A percentile compares a stretch with the other conserved stretches of the same genome.
Conservation (phyloP, 1,140 invertebrate genomes). For the Ostrea edulis region DNA sequence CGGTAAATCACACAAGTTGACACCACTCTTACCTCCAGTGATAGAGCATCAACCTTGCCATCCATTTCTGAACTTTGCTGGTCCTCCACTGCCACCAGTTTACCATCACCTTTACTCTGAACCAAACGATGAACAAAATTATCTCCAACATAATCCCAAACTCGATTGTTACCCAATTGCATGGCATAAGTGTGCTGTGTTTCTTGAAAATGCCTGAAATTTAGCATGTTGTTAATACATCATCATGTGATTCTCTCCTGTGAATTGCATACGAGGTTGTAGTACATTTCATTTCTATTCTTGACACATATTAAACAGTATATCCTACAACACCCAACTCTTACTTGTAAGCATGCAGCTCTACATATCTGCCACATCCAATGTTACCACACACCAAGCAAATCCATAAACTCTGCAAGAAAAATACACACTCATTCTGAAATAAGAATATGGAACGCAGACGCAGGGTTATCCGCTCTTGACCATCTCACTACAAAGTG, state of each 20-base stretch:
- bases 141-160: constrained; percentile 99
- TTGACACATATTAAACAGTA: no score
- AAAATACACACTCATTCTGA: not conserved
- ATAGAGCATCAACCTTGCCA: constrained; percentile 95
- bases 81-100: constrained; percentile 89
- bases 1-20: not conserved
- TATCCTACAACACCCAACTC: constrained; percentile 4
- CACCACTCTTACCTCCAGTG: constrained; percentile 83
- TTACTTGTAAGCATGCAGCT: constrained; percentile 86
- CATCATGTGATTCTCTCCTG: no score
- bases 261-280: no score
- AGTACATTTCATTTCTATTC: no score
- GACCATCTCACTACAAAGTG: no score
- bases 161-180: constrained; percentile 94
- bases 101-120: constrained; percentile 98
- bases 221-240: no score
- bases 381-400: constrained; percentile 99
- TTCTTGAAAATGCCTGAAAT: constrained; percentile 91
- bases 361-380: constrained; percentile 93
- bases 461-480: no score
- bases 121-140: constrained; percentile 98
- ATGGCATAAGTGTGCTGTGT: constrained; percentile 98
- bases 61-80: constrained; percentile 80
- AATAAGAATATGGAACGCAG: no score
- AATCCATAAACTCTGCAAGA: constrained; percentile 93